Conservation (phyloP, 1,140 invertebrate genomes). For the Caenorhabditis tropicalis region DNA sequence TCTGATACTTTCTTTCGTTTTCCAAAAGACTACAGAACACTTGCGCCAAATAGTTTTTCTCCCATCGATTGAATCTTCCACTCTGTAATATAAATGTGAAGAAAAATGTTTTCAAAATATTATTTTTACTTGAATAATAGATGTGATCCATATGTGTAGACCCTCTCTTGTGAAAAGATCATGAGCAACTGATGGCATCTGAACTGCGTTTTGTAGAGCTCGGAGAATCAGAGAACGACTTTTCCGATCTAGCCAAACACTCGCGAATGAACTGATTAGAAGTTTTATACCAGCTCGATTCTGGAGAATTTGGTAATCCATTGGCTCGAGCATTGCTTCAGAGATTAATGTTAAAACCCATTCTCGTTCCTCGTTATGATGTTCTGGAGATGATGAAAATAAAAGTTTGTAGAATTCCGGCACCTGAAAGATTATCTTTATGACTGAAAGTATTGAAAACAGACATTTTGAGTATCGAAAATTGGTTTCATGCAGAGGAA, state of each 20-base stretch:
- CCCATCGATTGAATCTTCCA: constrained; percentile 44
- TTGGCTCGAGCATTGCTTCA: constrained; percentile 61
- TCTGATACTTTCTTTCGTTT: constrained; percentile 34
- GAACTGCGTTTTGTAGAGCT: constrained; percentile 42
- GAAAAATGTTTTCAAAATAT: not conserved
- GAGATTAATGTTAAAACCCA: constrained; percentile 61
- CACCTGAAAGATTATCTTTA: constrained; percentile 36
- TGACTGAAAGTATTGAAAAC: not conserved
- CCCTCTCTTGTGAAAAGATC: constrained; percentile 51
- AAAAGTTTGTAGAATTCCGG: constrained; percentile 68
- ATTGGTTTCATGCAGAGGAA: constrained; percentile 64
- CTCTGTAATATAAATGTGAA: constrained; percentile 19
- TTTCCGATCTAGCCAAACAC: constrained; percentile 47
- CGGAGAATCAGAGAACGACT: constrained; percentile 47
- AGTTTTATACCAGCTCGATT: constrained; percentile 57
- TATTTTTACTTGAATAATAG: constrained; percentile 43
- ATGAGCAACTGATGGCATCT: constrained; percentile 54
- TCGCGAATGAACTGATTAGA: constrained; percentile 30
- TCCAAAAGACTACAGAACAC: constrained; percentile 39
- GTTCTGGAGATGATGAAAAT: constrained; percentile 61
- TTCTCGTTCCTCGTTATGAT: constrained; percentile 59
- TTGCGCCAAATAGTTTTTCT: constrained; percentile 49
- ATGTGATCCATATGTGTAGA: constrained; percentile 52
- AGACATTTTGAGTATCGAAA: constrained; percentile 60
- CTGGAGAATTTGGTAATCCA: constrained; percentile 62